Evolutionary conservation across 1,140 invertebrate species (phyloP).

Genomic region (Pogonognathellus flavescens): DNA sequence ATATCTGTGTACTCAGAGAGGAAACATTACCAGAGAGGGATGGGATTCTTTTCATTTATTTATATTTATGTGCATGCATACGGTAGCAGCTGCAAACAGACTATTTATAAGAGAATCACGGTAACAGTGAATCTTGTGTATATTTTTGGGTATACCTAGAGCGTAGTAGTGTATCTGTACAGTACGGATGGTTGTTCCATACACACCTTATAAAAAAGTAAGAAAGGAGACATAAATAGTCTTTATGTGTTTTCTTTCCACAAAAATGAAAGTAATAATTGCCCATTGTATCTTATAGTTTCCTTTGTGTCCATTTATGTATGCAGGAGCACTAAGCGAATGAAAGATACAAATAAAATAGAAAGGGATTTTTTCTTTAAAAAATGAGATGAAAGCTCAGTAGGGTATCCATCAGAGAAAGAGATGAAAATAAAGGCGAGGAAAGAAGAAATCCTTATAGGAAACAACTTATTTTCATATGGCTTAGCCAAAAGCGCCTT

Average conservation of each 20-base stretch:
- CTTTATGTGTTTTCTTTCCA: constrained; percentile 47
- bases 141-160: background rate
- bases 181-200: background rate
- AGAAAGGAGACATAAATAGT: constrained; percentile 41
- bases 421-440: background rate
- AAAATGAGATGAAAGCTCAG: background rate
- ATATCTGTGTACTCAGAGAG: constrained; percentile 44
- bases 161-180: background rate
- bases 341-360: background rate
- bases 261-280: constrained; percentile 51
- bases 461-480: too few relatives aligned
- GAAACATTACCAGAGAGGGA: constrained; percentile 44
- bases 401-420: background rate
- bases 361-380: background rate
- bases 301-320: constrained; percentile 7
- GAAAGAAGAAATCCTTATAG: background rate
- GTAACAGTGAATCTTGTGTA: background rate
- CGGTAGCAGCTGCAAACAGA: constrained; percentile 34
- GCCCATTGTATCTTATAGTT: constrained; percentile 40
- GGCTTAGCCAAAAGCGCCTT: too few relatives aligned
- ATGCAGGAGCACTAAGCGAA: background rate
- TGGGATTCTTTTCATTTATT: constrained; percentile 49
- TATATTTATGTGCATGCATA: constrained; percentile 49
- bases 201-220: constrained; percentile 21
- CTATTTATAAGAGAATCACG: constrained; percentile 49